Percentiles rank a stretch among this genome's conserved stretches.
phyloP scores from a whole-genome alignment of 1,140 invertebrate species.

The Grapholita molesta region DNA sequence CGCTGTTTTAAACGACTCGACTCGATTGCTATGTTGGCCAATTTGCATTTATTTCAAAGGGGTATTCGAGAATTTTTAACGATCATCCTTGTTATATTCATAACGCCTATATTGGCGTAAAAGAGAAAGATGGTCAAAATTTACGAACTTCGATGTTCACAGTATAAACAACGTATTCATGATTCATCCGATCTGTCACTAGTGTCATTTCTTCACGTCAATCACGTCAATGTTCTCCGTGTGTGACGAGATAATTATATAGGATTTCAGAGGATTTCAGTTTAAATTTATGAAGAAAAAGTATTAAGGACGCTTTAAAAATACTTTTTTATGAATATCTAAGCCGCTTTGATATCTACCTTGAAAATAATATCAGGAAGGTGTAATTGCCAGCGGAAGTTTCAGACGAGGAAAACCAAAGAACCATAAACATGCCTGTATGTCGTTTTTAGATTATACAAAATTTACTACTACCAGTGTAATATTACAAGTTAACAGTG shows the following conservation, averaged over 20 bases:
- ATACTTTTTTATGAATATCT: neutral
- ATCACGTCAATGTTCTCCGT: no score
- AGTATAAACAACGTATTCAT: no score
- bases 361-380: neutral
- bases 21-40: no score
- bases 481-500: neutral
- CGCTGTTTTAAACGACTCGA: no score
- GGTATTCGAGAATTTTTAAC: no score
- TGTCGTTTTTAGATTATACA: neutral
- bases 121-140: no score
- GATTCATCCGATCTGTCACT: no score
- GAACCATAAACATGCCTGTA: neutral
- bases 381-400: neutral
- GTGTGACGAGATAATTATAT: neutral
- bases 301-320: neutral
- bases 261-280: neutral
- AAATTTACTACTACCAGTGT: neutral
- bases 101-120: no score
- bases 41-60: no score
- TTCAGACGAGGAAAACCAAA: neutral
- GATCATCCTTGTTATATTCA: no score
- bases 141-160: no score
- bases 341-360: neutral
- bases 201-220: no score
- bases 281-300: neutral